Percentiles rank a stretch among this genome's conserved stretches.
Conservation (phyloP, 2,113 vertebrate species). For the Mormyrus lacerda region DNA sequence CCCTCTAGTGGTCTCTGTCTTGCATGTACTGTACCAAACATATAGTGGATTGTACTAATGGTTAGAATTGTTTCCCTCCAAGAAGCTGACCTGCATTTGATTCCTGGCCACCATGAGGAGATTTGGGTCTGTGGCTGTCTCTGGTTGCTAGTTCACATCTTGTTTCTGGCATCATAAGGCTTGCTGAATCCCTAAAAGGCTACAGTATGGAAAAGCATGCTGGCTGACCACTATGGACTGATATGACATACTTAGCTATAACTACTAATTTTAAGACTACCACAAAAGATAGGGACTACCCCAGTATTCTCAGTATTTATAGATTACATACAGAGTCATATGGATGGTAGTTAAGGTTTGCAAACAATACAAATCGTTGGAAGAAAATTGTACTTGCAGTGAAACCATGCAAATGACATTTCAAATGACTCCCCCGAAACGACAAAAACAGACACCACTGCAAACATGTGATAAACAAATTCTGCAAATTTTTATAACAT, state of each 20-base stretch:
- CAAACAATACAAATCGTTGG: not conserved
- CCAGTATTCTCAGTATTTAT: not conserved
- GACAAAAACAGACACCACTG: not conserved
- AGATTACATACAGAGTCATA: not conserved
- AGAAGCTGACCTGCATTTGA: not conserved
- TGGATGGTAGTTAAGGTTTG: not conserved
- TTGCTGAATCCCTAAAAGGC: not conserved
- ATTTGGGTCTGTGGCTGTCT: not conserved
- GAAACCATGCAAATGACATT: not conserved
- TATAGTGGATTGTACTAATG: not conserved
- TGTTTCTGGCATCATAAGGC: not conserved
- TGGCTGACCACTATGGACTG: not conserved
- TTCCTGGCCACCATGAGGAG: not conserved
- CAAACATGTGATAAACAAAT: not conserved
- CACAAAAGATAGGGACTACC: not conserved
- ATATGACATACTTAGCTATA: not conserved
- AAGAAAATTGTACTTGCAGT: not conserved
- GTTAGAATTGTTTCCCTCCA: not conserved
- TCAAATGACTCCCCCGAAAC: not conserved
- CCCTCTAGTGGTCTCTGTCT: not conserved
- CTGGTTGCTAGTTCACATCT: not conserved
- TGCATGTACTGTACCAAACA: not conserved
- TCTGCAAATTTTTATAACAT: not conserved
- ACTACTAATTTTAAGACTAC: not conserved
- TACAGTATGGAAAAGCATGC: not conserved